Conservation (phyloP, 2,113 vertebrate species). For the Eolophus roseicapilla region DNA sequence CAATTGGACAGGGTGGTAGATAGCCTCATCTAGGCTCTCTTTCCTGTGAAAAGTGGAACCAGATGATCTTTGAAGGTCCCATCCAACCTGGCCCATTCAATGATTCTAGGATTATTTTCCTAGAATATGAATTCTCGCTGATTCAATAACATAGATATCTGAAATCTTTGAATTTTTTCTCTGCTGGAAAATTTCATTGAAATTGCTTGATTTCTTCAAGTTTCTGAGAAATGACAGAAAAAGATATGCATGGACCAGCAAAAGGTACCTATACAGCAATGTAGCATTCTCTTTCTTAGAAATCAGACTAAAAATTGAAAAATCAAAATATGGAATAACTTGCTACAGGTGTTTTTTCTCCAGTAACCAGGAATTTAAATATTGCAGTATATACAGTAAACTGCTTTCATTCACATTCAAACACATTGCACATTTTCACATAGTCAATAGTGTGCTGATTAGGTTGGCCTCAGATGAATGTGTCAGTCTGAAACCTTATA, state of each 20-base stretch:
- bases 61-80: background rate
- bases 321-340: background rate
- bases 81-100: background rate
- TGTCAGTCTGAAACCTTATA: background rate
- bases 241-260: background rate
- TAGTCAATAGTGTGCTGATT: background rate
- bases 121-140: background rate
- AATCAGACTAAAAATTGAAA: background rate
- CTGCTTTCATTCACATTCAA: background rate
- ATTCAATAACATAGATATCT: background rate
- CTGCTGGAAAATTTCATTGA: background rate
- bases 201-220: background rate
- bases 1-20: background rate
- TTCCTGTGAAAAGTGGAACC: background rate
- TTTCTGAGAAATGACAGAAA: background rate
- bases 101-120: background rate
- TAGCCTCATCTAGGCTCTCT: background rate
- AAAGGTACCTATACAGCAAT: background rate
- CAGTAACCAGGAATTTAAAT: background rate
- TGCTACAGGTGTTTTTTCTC: background rate
- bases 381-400: background rate
- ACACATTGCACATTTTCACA: background rate
- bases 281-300: background rate
- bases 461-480: background rate
- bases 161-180: background rate